Conservation (phyloP, 2,888 invertebrate genomes). For the Trachelus troglodyta region DNA sequence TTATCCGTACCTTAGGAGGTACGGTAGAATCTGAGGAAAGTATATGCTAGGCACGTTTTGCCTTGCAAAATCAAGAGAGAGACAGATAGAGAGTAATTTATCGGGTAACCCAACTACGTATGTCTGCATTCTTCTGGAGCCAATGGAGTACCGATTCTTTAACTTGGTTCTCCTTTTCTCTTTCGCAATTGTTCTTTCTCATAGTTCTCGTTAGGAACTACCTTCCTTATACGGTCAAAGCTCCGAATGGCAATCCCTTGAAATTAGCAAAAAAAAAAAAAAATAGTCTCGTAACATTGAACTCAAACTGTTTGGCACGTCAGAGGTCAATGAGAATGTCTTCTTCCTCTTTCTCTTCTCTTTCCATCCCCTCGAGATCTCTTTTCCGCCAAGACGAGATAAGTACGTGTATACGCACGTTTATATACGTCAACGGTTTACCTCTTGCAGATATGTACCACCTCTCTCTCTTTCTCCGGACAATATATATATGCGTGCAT, state of each 20-base stretch:
- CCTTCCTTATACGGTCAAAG: background rate
- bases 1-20: background rate
- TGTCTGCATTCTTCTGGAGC: background rate
- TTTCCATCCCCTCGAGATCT: background rate
- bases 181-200: background rate
- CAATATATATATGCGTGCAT: too few species aligned
- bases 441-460: background rate
- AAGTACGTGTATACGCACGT: background rate
- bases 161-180: background rate
- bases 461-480: background rate
- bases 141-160: background rate
- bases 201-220: background rate
- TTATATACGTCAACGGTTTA: background rate
- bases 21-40: background rate
- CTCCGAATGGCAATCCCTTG: too few species aligned
- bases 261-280: background rate
- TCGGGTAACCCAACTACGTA: background rate
- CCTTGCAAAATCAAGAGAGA: conserved; percentile 15
- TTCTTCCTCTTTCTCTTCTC: background rate
- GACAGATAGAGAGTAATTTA: conserved; percentile 14
- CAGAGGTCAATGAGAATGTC: conserved; percentile 16
- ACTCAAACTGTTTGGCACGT: background rate
- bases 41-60: conserved; percentile 4
- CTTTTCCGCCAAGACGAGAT: background rate
- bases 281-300: background rate